Percentiles rank a stretch among this genome's conserved stretches.
phyloP scores from a whole-genome alignment of 2,888 invertebrate species.

The Liposcelis brunnea region DNA sequence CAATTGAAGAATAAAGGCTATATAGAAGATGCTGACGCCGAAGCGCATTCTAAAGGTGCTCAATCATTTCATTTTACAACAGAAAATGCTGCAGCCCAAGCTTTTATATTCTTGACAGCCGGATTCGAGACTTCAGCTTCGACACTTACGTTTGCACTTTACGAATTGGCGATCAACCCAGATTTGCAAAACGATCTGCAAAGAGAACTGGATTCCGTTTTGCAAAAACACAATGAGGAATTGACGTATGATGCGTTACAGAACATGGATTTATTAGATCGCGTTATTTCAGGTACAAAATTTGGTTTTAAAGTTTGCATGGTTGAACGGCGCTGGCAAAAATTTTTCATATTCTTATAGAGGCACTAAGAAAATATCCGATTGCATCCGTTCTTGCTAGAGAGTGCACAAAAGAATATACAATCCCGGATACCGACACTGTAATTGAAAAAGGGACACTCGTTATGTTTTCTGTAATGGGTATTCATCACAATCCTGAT shows the following conservation, averaged over 20 bases:
- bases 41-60: constrained; percentile 9
- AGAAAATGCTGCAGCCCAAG: constrained; percentile 33
- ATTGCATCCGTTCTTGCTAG: constrained; percentile 27
- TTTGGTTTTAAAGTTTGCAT: too few species aligned
- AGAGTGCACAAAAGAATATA: constrained; percentile 23
- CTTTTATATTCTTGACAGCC: constrained; percentile 33
- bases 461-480: constrained; percentile 24
- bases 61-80: constrained; percentile 21
- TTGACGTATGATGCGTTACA: constrained; percentile 30
- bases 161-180: constrained; percentile 30
- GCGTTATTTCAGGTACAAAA: constrained; percentile 27
- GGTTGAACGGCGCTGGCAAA: too few species aligned
- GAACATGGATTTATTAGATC: constrained; percentile 31
- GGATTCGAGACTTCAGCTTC: constrained; percentile 36
- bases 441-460: constrained; percentile 24
- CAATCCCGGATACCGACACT: constrained; percentile 25
- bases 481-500: constrained; percentile 28
- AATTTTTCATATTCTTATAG: too few species aligned
- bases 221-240: constrained; percentile 24
- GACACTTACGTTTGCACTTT: constrained; percentile 30
- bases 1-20: constrained; percentile 17
- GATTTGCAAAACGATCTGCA: constrained; percentile 28
- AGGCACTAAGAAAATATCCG: constrained; percentile 31
- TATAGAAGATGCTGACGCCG: constrained; percentile 15
- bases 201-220: constrained; percentile 26